These are phyloP conservation scores for Dendrolimus kikuchii DNA, from an alignment of 1,140 invertebrate species.

Conservation along the genomic window DNA sequence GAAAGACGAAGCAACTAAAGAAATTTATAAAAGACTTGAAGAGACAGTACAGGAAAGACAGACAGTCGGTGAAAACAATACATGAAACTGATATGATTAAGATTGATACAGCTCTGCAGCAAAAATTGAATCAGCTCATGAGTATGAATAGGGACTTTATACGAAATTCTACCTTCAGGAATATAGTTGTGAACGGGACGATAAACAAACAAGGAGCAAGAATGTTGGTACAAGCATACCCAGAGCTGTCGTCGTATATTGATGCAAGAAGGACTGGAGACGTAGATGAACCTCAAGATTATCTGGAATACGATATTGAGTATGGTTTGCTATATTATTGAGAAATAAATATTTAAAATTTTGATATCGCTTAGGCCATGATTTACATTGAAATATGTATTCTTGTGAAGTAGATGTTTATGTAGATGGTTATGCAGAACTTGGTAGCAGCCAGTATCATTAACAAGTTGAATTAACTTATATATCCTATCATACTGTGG, in stretches of 20 bases:
- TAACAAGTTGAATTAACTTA: no score
- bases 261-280: constrained; percentile 13
- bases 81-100: constrained; percentile 40
- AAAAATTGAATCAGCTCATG: constrained; percentile 33
- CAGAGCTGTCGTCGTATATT: constrained; percentile 28
- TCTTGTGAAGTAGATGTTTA: no score
- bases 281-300: constrained; percentile 13
- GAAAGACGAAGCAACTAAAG: constrained; percentile 47
- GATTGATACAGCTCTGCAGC: constrained; percentile 32
- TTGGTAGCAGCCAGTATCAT: no score
- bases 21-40: constrained; percentile 49
- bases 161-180: constrained; percentile 42
- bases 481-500: no score
- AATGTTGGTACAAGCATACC: constrained; percentile 35
- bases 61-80: constrained; percentile 37
- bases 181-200: constrained; percentile 42
- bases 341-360: constrained; percentile 9
- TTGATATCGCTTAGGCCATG: not conserved
- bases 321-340: constrained; percentile 46
- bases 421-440: no score
- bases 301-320: constrained; percentile 46
- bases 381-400: not conserved
- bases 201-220: constrained; percentile 26
- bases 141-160: constrained; percentile 35
- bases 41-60: constrained; percentile 41